Evolutionary conservation across 2,888 invertebrate genomes (phyloP), one percentile per base, ranked within the genome.

Genomic region (Galerucella nymphaeae): DNA sequence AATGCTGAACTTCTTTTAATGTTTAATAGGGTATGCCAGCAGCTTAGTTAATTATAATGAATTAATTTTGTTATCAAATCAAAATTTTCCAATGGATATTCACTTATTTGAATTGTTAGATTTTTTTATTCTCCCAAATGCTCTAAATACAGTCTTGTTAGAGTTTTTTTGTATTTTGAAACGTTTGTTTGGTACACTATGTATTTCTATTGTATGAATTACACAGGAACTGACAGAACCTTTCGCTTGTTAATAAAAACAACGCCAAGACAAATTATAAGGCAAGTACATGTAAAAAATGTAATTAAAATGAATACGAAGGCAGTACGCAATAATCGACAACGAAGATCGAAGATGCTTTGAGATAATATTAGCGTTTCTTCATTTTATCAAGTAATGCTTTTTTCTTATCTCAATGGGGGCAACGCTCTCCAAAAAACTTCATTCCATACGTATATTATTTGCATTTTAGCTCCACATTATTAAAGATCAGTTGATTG

Each of bases 191-290:
- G 41, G 61, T 38, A 38, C 61, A 16, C 61, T 62, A 2, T 10
- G 61, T 62, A 62, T 3, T 9, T 59, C n/a, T 62, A 11, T 4
- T 57, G 45, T 10, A 45, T 57, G 64, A 55, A 58, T 65, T 55
- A 18, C 23, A 70, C 30, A 14, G 57, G 45, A 70, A 64, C 63
- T 70, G 70, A 70, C 74, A 74, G 68, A 68, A 68, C 55, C 59
- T 71, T 74, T 64, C 58, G 45, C 69, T 69, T 71, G 70, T 70
- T 70, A 63, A 59, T 67, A 71, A 75, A 72, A 71, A 70, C 70
- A 67, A 71, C 66, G 73, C 71, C 61, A 62, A 69, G 63, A 70
- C 71, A 75, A 75, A 75, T 75, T 75, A 75, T 70, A 73, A 71
- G 73, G 72, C 70, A 59, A 63, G 65, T 71, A 58, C 71, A 59